phyloP scores from a whole-genome alignment of 2,888 invertebrate species.

The Molorchus minor region DNA sequence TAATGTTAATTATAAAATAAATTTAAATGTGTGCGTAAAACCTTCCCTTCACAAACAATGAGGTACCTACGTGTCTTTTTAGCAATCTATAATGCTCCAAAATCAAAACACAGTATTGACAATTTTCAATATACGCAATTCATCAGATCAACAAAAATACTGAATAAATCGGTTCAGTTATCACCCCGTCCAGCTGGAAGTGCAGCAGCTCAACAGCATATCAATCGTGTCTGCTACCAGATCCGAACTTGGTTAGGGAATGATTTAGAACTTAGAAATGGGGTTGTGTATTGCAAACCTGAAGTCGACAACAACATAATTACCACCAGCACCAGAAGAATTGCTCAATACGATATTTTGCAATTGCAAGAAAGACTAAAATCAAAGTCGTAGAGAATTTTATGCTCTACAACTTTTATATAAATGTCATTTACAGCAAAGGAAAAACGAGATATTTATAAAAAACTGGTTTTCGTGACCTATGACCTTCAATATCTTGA shows the following conservation, averaged over 20 bases:
- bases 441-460: too few relatives aligned
- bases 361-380: constrained; percentile 45
- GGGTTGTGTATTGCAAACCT: background rate
- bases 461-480: too few relatives aligned
- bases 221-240: too few relatives aligned
- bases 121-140: background rate
- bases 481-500: too few relatives aligned
- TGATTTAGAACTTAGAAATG: background rate
- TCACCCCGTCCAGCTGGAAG: background rate
- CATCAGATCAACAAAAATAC: background rate
- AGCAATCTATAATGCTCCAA: background rate
- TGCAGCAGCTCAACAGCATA: background rate
- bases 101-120: constrained; percentile 3
- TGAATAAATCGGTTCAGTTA: background rate
- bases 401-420: too few relatives aligned
- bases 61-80: too few relatives aligned
- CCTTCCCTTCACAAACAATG: too few relatives aligned
- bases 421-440: too few relatives aligned
- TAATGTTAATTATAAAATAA: too few relatives aligned
- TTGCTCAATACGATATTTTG: constrained; percentile 45
- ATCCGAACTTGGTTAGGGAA: background rate
- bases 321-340: constrained; percentile 7
- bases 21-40: too few relatives aligned
- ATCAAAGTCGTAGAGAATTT: too few relatives aligned
- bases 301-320: background rate